Base-by-base conservation (phyloP, 1,140 invertebrate genomes). In the Homalodisca vitripennis region DNA sequence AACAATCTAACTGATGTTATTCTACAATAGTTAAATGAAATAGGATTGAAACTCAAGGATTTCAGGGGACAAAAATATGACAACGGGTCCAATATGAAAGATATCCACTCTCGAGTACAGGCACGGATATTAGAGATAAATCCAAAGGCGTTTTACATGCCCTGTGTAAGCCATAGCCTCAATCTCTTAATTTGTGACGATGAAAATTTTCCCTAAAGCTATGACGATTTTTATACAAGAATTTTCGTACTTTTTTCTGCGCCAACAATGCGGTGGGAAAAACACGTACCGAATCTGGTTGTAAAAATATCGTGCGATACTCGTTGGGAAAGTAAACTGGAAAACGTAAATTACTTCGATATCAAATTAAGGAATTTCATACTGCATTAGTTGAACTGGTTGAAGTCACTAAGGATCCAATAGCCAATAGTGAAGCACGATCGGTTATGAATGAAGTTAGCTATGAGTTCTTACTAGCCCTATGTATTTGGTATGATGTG, bases 61-160 rank as follows among this genome's bases (percentile, higher is more conserved):
- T 73, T 31, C 47, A 53, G 77, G 32, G 75, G 75, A 3, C 78
- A 79, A 70, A 71, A 73, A 1, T 78, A 78, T 68, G 78, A 78
- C 63, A 78, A 77, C 70, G 77, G 75, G 1, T 24, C 73, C 3
- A 79, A 79, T 66, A 79, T 78, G 74, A 69, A 66, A 30, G 77
- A 75, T 22, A 67, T 68, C 51, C 20, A 72, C 31, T 67, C 57
- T 29, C 72, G 73, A 12, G 72, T 74, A 3, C 73, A 75, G 68
- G 64, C 66, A 10, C 47, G 22, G 46, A 75, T 62, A 10, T 22
- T 74, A 51, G 62, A 71, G 24, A 51, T 72, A 32, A 76, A 73
- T 73, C 30, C 71, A n/a, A 41, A 31, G 47, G 72, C 73, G 26
- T 66, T 66, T 66, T 62, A 26, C 22, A 20, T 62, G 24, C 46